phyloP scores from a whole-genome alignment of 2,797 vertebrate species.

The Argyrosomus regius region DNA sequence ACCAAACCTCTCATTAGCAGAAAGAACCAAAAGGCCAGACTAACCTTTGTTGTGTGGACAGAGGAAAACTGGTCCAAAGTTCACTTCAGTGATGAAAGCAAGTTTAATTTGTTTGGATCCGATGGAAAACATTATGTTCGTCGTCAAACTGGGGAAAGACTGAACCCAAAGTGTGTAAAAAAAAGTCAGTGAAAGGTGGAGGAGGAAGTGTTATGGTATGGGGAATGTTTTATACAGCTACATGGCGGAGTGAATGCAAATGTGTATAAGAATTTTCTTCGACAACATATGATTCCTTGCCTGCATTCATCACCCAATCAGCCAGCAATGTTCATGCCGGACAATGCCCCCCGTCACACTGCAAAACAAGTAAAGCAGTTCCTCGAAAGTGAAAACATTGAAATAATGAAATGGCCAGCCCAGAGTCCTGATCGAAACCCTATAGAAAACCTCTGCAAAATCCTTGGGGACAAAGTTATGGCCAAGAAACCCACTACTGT shows the following conservation, averaged over 20 bases:
- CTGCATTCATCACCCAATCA: not conserved
- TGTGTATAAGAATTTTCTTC: too few species aligned
- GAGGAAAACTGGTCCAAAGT: too few species aligned
- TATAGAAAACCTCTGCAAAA: not conserved
- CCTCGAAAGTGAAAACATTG: slow-evolving; percentile 7
- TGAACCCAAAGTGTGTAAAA: too few species aligned
- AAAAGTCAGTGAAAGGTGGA: too few species aligned
- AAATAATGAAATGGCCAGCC: slow-evolving; percentile 8
- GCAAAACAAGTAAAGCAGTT: not conserved
- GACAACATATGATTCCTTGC: too few species aligned
- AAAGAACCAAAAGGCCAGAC: not conserved
- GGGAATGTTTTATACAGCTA: too few species aligned
- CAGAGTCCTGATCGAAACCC: slow-evolving; percentile 13
- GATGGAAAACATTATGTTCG: not conserved
- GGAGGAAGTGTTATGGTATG: too few species aligned
- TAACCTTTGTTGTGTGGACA: too few species aligned
- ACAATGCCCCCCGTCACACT: slow-evolving; percentile 1
- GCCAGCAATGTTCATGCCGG: not conserved
- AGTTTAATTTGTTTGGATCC: not conserved
- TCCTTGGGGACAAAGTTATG: not conserved
- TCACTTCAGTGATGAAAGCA: too few species aligned
- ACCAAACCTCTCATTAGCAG: slow-evolving; percentile 23
- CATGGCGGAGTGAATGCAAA: too few species aligned
- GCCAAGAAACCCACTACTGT: not conserved
- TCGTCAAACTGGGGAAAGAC: too few species aligned